phyloP scores from a whole-genome alignment of 2,797 vertebrate genomes.

The Syncerus caffer region DNA sequence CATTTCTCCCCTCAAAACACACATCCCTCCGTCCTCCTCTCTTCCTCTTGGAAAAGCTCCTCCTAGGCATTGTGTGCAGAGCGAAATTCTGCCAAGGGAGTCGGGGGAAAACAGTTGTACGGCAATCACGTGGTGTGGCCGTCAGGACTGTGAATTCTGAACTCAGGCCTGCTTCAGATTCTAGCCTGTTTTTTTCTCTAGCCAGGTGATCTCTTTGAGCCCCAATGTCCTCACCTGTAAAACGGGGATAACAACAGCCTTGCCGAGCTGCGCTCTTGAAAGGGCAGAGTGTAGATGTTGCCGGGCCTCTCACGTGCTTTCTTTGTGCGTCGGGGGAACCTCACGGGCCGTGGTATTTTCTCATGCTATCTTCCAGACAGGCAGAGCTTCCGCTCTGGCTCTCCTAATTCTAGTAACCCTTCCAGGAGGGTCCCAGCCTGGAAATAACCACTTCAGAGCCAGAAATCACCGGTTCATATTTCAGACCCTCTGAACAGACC shows the following conservation, averaged over 20 bases:
- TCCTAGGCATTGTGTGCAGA: not conserved
- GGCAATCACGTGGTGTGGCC: not conserved
- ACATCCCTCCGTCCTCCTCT: too few relatives aligned
- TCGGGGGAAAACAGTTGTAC: accelerated
- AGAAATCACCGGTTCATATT: not conserved
- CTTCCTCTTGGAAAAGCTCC: not conserved
- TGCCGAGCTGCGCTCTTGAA: accelerated
- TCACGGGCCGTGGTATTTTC: not conserved
- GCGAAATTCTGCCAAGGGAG: accelerated
- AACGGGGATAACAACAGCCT: not conserved
- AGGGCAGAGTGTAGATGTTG: too few relatives aligned
- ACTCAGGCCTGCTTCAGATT: not conserved
- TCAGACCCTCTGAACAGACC: not conserved
- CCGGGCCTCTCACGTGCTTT: accelerated
- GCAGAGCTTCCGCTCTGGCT: not conserved
- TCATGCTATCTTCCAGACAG: not conserved
- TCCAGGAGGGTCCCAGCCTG: not conserved
- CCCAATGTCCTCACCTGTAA: not conserved
- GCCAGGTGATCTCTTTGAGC: not conserved
- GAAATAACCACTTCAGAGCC: not conserved
- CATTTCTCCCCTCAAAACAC: not conserved
- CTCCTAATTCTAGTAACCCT: not conserved
- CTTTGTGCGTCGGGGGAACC: too few relatives aligned
- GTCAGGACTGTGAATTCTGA: not conserved
- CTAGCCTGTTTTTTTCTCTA: not conserved